Evolutionary conservation across 2,113 vertebrate genomes (phyloP).

Genomic region (Quiscalus mexicanus): DNA sequence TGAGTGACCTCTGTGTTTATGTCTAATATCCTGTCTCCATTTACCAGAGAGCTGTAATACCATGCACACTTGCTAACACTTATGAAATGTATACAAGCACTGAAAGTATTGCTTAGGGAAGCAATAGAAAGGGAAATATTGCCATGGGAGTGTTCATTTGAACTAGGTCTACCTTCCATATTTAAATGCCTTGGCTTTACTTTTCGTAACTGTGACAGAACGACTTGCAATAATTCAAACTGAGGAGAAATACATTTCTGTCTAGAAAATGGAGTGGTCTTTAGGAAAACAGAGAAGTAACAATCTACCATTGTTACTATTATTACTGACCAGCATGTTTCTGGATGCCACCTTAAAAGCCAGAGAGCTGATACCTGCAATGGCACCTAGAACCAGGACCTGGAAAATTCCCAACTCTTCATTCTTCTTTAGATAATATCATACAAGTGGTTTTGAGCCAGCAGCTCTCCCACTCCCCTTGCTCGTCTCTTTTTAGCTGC

Average conservation of each 20-base stretch:
- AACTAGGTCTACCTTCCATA: background rate
- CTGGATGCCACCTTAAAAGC: background rate
- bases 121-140: background rate
- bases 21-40: background rate
- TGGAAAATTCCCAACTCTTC: background rate
- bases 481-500: background rate
- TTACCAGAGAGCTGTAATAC: background rate
- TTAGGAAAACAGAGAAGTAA: background rate
- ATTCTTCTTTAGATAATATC: background rate
- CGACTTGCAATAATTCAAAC: background rate
- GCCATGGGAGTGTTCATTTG: background rate
- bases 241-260: background rate
- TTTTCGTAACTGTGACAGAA: background rate
- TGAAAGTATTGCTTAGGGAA: background rate
- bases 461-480: background rate
- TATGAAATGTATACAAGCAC: background rate
- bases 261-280: background rate
- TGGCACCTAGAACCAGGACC: background rate
- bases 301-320: background rate
- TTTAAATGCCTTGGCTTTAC: background rate
- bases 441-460: background rate
- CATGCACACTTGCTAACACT: background rate
- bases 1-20: background rate
- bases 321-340: background rate
- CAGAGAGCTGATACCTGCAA: background rate